phyloP scores from a whole-genome alignment of 2,113 vertebrate species.

The Atherinomorus stipes region DNA sequence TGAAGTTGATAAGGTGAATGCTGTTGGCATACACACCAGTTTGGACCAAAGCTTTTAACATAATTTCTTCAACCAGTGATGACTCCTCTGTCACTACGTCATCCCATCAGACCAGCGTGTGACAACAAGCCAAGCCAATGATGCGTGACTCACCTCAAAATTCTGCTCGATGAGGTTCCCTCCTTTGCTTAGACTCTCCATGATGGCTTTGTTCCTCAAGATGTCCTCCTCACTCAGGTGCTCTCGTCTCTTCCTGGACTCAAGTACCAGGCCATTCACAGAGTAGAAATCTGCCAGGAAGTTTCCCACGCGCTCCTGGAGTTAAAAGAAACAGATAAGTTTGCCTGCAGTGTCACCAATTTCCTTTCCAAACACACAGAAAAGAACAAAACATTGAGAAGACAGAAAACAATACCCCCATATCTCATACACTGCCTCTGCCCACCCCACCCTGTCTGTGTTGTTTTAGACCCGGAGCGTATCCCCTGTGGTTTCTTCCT shows the following conservation, averaged over 20 bases:
- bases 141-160: conserved; percentile 87
- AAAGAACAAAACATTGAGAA: conserved; percentile 10
- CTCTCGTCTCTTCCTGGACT: conserved; percentile 96
- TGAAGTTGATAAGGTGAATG: too few species aligned
- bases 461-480: conserved; percentile 26
- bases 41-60: neutral
- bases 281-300: conserved; percentile 97
- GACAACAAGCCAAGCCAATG: neutral
- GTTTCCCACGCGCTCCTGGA: conserved; percentile 96
- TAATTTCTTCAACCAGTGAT: neutral
- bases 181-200: conserved; percentile 99
- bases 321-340: conserved; percentile 4
- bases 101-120: neutral
- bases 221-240: conserved; percentile 99
- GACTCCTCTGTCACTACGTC: neutral
- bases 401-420: conserved; percentile 12
- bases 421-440: conserved; percentile 9
- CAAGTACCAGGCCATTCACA: conserved; percentile 95
- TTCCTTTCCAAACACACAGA: conserved; percentile 45
- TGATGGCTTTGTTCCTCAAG: conserved; percentile 97
- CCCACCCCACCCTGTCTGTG: conserved; percentile 8
- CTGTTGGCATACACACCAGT: neutral
- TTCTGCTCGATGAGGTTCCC: conserved; percentile 96
- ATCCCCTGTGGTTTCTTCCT: conserved; percentile 36
- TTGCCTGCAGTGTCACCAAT: neutral